Evolutionary conservation across 2,888 invertebrate species (phyloP).

Genomic region (Ophion obscuratus): DNA sequence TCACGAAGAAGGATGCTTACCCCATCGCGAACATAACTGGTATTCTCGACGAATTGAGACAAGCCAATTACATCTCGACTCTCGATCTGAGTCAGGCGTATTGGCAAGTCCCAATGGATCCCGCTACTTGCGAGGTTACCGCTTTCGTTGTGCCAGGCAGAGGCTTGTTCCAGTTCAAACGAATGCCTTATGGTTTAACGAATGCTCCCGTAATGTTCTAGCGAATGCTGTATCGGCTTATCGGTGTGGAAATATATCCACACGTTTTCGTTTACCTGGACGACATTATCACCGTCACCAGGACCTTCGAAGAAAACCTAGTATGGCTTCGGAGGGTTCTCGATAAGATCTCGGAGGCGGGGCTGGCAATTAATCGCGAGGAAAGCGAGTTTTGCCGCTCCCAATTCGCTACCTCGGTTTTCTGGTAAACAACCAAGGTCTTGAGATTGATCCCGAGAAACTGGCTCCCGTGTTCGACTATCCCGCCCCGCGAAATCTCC

Average conservation of each 20-base stretch:
- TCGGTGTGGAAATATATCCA: background rate
- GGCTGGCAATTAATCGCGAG: background rate
- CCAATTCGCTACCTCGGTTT: background rate
- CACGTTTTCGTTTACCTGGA: background rate
- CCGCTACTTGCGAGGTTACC: background rate
- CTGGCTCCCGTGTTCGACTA: background rate
- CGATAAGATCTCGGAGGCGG: background rate
- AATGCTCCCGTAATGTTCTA: background rate
- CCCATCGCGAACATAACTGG: no score
- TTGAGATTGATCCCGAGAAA: background rate
- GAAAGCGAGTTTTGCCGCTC: background rate
- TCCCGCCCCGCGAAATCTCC: background rate
- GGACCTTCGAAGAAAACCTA: background rate
- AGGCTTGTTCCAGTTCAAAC: background rate
- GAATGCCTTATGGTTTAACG: background rate
- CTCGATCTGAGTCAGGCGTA: conserved; percentile 3
- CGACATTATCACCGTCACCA: background rate
- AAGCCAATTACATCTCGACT: no score
- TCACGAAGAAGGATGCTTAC: background rate
- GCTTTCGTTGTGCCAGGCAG: background rate
- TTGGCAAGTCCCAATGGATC: background rate
- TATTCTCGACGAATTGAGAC: no score
- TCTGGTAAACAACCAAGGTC: background rate
- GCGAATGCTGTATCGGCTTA: background rate
- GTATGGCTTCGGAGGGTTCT: background rate